Conservation (phyloP, 2,797 vertebrate species). For the Aeoliscus strigatus region DNA sequence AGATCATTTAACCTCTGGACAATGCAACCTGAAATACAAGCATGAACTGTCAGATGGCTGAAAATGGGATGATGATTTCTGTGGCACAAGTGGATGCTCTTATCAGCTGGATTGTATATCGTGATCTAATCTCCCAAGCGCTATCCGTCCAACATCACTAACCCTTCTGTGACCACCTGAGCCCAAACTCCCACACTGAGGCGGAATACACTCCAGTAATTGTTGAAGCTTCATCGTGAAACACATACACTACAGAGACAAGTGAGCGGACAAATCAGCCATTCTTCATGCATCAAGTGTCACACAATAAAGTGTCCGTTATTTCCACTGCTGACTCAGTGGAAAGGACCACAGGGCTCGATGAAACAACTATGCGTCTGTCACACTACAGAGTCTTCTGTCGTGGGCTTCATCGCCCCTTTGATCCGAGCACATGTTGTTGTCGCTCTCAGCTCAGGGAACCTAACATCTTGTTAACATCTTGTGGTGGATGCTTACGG, state of each 20-base stretch:
- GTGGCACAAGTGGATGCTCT: constrained; percentile 1
- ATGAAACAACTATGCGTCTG: constrained; percentile 37
- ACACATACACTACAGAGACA: constrained; percentile 29
- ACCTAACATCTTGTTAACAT: constrained; percentile 12
- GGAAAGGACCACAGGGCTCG: constrained; percentile 35
- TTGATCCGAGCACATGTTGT: constrained; percentile 41
- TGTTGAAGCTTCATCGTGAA: constrained; percentile 38
- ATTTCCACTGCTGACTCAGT: constrained; percentile 38
- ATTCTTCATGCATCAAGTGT: constrained; percentile 41
- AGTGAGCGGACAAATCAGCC: constrained; percentile 32
- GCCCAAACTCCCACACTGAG: constrained; percentile 21
- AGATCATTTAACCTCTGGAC: background rate
- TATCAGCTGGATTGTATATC: constrained; percentile 6
- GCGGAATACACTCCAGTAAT: constrained; percentile 13
- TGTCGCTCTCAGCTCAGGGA: constrained; percentile 8
- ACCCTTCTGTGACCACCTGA: constrained; percentile 19
- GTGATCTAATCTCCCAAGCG: constrained; percentile 1
- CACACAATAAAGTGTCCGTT: constrained; percentile 42
- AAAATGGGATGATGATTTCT: too few species aligned
- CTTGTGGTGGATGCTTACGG: background rate
- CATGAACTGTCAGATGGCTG: background rate
- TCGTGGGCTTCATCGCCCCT: constrained; percentile 36
- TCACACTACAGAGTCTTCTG: constrained; percentile 28
- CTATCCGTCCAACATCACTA: constrained; percentile 7
- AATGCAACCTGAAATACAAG: background rate